Conservation (phyloP, 1,140 invertebrate species). For the Maconellicoccus hirsutus region DNA sequence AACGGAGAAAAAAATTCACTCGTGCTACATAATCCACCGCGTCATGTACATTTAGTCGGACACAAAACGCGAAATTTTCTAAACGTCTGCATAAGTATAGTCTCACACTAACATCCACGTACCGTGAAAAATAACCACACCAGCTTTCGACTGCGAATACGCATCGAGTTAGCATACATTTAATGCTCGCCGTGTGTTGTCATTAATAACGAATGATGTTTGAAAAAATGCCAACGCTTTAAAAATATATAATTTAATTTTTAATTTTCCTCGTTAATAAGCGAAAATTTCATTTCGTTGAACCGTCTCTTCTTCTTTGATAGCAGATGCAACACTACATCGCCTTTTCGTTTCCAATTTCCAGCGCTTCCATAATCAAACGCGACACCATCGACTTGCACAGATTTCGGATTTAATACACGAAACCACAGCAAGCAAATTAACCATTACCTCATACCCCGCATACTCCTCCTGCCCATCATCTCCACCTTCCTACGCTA, state of each 20-base stretch:
- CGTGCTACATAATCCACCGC: neutral
- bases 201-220: slow-evolving; percentile 4
- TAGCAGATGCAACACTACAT: no score
- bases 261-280: slow-evolving; percentile 6
- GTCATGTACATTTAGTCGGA: neutral
- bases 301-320: neutral
- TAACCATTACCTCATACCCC: no score
- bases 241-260: neutral
- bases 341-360: no score
- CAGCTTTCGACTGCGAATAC: neutral
- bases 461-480: no score
- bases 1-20: slow-evolving; percentile 4
- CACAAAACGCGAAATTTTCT: neutral
- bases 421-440: no score
- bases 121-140: neutral
- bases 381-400: no score
- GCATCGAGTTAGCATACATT: neutral
- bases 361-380: no score
- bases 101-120: neutral
- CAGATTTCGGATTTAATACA: no score
- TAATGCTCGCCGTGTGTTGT: neutral
- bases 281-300: neutral
- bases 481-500: no score
- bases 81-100: neutral
- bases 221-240: neutral